Evolutionary conservation across 2,888 invertebrate species (phyloP).

Genomic region (Rhagium mordax): DNA sequence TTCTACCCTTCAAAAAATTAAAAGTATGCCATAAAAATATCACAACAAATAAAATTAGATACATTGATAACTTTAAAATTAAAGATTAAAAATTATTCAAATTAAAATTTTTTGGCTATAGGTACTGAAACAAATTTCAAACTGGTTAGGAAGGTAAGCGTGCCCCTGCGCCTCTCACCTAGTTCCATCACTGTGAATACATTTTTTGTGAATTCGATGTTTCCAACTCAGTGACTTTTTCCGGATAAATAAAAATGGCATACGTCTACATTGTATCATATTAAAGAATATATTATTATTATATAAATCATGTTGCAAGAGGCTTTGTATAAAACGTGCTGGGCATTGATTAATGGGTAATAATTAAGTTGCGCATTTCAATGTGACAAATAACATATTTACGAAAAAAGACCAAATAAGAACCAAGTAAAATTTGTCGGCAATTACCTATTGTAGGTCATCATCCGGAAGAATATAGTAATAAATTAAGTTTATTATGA

Average conservation of each 20-base stretch:
- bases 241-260: background rate
- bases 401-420: constrained; percentile 36
- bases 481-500: constrained; percentile 53
- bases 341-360: constrained; percentile 23
- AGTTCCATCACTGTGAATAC: no score
- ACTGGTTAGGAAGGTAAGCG: no score
- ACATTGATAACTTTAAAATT: no score
- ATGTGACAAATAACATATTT: constrained; percentile 37
- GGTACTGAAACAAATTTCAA: no score
- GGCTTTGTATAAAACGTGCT: constrained; percentile 12
- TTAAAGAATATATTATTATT: background rate
- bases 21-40: no score
- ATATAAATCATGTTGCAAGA: constrained; percentile 16
- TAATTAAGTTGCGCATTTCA: constrained; percentile 37
- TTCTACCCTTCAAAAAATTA: no score
- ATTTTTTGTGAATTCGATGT: no score
- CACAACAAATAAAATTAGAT: no score
- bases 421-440: constrained; percentile 50
- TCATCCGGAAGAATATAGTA: constrained; percentile 44
- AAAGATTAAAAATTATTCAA: no score
- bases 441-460: constrained; percentile 48
- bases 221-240: no score
- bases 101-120: no score
- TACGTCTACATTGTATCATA: background rate
- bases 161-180: no score